A percentile compares a stretch with the other conserved stretches of the same genome.
Evolutionary conservation across 2,888 invertebrate species (phyloP).

Genomic region (Brachycybe producta): DNA sequence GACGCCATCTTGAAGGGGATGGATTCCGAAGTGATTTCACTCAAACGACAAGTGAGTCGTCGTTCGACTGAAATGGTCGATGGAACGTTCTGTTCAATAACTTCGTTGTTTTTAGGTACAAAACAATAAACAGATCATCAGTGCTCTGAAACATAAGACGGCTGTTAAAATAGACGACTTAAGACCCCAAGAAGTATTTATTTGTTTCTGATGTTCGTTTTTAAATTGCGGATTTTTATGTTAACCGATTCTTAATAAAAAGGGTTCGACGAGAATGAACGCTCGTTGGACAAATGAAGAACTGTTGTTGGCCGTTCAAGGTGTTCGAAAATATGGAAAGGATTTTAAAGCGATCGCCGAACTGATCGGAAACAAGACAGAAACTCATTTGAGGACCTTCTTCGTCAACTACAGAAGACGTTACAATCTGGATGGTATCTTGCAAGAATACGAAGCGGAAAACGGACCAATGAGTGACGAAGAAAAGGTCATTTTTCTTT

Average conservation of each 20-base stretch:
- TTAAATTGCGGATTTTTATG: slow-evolving; percentile 8
- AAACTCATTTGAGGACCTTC: slow-evolving; percentile 80
- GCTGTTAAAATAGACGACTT: slow-evolving; percentile 49
- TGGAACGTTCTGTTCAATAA: slow-evolving; percentile 25
- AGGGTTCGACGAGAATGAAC: slow-evolving; percentile 52
- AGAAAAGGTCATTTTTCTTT: too few species aligned
- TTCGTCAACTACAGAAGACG: slow-evolving; percentile 80
- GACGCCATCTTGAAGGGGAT: slow-evolving; percentile 78
- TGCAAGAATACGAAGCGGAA: slow-evolving; percentile 73
- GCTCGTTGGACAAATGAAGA: slow-evolving; percentile 90
- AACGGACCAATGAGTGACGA: slow-evolving; percentile 43
- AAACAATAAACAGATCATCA: slow-evolving; percentile 82
- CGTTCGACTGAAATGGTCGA: slow-evolving; percentile 11
- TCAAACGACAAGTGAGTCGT: slow-evolving; percentile 85
- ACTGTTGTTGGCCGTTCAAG: slow-evolving; percentile 76
- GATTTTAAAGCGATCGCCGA: slow-evolving; percentile 90
- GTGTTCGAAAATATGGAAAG: slow-evolving; percentile 50
- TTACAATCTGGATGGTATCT: slow-evolving; percentile 71
- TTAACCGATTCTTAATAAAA: slow-evolving; percentile 4
- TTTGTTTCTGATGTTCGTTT: not conserved
- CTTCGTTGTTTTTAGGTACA: slow-evolving; percentile 58
- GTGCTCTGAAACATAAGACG: slow-evolving; percentile 68
- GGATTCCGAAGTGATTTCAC: slow-evolving; percentile 84
- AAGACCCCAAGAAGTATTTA: slow-evolving; percentile 38
- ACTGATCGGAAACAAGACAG: slow-evolving; percentile 86